Evolutionary conservation across 92 coral and sea anemone species (phyloP).

Genomic region (Epizoanthus fatuus): DNA sequence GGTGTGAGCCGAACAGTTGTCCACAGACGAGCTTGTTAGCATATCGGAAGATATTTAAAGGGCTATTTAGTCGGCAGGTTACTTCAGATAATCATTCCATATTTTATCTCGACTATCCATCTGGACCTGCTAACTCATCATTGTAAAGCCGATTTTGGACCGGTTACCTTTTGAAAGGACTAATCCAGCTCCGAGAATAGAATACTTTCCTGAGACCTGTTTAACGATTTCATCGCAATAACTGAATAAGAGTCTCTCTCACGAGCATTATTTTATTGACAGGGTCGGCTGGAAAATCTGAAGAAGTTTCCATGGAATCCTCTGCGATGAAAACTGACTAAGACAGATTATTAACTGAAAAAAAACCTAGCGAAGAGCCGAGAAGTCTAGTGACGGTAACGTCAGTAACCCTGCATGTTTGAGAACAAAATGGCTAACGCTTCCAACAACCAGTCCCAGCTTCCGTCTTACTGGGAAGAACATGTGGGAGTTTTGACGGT

Average conservation of each 20-base stretch:
- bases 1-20: neutral
- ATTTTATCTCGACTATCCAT: neutral
- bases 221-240: neutral
- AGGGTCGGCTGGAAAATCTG: neutral
- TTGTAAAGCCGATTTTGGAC: neutral
- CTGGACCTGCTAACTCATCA: neutral
- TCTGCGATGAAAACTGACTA: neutral
- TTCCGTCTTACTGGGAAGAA: slow-evolving; percentile 6
- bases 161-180: neutral
- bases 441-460: neutral
- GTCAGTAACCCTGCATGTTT: neutral
- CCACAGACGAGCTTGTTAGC: neutral
- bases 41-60: neutral
- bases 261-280: neutral
- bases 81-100: neutral
- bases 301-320: neutral
- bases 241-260: neutral
- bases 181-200: neutral
- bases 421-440: slow-evolving; percentile 8
- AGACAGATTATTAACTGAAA: neutral
- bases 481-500: slow-evolving; percentile 2
- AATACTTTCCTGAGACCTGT: neutral
- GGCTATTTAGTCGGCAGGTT: neutral
- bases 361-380: neutral
- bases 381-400: neutral